These are phyloP conservation scores for Crotalus viridis DNA, from an alignment of 2,113 vertebrate genomes.

Conservation along the genomic window DNA sequence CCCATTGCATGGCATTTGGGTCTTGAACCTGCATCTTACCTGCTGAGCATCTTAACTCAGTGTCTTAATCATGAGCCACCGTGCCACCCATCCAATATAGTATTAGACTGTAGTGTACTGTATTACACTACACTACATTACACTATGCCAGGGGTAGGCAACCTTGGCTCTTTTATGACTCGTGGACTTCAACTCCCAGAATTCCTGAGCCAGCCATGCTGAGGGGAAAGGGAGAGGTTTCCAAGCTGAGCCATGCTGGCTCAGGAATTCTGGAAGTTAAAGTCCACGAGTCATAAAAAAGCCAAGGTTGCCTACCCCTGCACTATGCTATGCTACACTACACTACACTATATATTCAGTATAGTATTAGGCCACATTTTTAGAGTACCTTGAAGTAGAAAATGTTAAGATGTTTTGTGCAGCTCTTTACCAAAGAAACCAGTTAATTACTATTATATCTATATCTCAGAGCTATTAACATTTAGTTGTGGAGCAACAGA, in stretches of 20 bases:
- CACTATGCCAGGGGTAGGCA: too few relatives aligned
- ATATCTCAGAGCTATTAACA: background rate
- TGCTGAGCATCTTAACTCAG: background rate
- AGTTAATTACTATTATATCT: slow-evolving; percentile 26
- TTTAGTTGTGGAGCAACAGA: background rate
- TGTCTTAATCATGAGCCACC: background rate
- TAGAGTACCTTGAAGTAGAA: background rate
- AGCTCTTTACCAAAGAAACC: background rate
- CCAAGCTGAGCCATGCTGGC: too few relatives aligned
- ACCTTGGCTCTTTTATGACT: too few relatives aligned
- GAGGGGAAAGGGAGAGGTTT: too few relatives aligned
- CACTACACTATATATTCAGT: background rate
- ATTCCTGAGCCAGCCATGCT: too few relatives aligned
- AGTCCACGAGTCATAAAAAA: too few relatives aligned
- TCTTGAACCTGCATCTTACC: background rate
- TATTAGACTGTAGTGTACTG: background rate
- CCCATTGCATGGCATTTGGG: background rate
- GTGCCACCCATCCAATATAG: background rate
- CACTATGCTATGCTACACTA: background rate
- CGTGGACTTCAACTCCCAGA: too few relatives aligned
- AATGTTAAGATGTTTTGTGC: background rate
- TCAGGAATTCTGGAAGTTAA: too few relatives aligned
- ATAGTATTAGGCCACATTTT: background rate
- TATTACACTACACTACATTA: background rate
- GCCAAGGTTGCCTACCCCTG: too few relatives aligned